phyloP scores from a whole-genome alignment of 23 tunicate species.

The Halocynthia aurantium region DNA sequence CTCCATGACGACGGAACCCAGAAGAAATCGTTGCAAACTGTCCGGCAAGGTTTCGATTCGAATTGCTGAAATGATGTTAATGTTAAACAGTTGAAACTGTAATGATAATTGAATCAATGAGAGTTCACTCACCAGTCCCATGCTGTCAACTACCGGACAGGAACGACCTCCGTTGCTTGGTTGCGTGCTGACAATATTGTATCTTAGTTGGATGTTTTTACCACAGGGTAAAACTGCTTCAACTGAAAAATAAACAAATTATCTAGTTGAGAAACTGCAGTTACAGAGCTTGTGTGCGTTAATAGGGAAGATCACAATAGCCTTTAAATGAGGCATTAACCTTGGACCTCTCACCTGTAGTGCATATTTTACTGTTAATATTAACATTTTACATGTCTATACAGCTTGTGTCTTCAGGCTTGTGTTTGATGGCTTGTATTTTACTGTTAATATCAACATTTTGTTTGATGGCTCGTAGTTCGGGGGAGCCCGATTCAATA shows the following conservation, averaged over 20 bases:
- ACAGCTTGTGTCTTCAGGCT: too few species aligned
- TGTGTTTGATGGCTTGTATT: too few species aligned
- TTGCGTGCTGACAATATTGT: slow-evolving; percentile 6
- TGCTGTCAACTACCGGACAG: slow-evolving; percentile 43
- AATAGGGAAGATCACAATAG: slow-evolving; percentile 1
- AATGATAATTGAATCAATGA: neutral
- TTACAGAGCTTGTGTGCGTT: too few species aligned
- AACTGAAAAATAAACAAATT: neutral
- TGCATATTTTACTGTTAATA: too few species aligned
- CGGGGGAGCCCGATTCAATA: too few species aligned
- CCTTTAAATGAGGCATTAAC: neutral
- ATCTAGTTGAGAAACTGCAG: too few species aligned
- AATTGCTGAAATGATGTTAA: slow-evolving; percentile 18
- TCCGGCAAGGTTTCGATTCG: slow-evolving; percentile 32
- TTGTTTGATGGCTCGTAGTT: too few species aligned
- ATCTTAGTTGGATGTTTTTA: slow-evolving; percentile 27
- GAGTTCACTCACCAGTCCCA: slow-evolving; percentile 11
- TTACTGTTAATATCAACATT: too few species aligned
- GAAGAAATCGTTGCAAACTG: slow-evolving; percentile 35
- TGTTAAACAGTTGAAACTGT: neutral
- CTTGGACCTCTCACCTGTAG: too few species aligned
- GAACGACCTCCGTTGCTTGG: slow-evolving; percentile 43
- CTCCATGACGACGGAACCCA: slow-evolving; percentile 45
- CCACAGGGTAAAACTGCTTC: slow-evolving; percentile 36
- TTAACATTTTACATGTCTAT: too few species aligned